Conservation (phyloP, 2,888 invertebrate genomes). For the Oxytorus armatus region DNA sequence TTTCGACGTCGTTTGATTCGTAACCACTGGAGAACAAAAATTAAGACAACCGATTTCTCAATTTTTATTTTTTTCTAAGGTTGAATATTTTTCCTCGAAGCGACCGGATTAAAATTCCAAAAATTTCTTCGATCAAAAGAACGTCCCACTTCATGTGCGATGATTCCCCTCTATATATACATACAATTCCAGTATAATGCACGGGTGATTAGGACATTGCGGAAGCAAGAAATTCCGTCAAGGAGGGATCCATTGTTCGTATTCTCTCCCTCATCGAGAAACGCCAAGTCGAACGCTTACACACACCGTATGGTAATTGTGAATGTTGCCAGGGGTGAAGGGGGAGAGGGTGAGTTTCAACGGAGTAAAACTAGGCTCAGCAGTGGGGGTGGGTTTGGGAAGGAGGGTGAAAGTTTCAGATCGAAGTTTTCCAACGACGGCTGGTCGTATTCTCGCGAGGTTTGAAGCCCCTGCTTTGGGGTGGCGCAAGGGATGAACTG, state of each 20-base stretch:
- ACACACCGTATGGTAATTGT: slow-evolving; percentile 70
- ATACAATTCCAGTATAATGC: slow-evolving; percentile 25
- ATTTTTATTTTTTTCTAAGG: too few relatives aligned
- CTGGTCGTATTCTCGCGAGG: slow-evolving; percentile 80
- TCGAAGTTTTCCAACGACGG: slow-evolving; percentile 76
- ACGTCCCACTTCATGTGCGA: neutral
- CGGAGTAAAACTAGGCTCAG: slow-evolving; percentile 57
- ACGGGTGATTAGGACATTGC: slow-evolving; percentile 28
- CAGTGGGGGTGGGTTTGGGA: slow-evolving; percentile 42
- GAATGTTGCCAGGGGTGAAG: slow-evolving; percentile 66
- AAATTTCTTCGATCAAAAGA: neutral
- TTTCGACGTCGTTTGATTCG: too few relatives aligned
- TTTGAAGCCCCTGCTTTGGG: slow-evolving; percentile 65
- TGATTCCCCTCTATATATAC: neutral
- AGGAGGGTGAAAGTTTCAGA: slow-evolving; percentile 66
- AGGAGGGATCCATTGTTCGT: slow-evolving; percentile 68
- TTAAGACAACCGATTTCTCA: too few relatives aligned
- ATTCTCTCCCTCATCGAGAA: slow-evolving; percentile 43
- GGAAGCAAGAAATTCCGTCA: slow-evolving; percentile 36
- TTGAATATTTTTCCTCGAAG: too few relatives aligned
- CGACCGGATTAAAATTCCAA: too few relatives aligned
- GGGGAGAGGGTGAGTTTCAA: slow-evolving; percentile 32
- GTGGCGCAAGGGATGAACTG: slow-evolving; percentile 69
- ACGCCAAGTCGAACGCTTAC: slow-evolving; percentile 60
- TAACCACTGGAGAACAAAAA: too few relatives aligned